These are phyloP conservation scores for Turdus rufiventris DNA, from an alignment of 2,113 vertebrate species.

Conservation along the genomic window DNA sequence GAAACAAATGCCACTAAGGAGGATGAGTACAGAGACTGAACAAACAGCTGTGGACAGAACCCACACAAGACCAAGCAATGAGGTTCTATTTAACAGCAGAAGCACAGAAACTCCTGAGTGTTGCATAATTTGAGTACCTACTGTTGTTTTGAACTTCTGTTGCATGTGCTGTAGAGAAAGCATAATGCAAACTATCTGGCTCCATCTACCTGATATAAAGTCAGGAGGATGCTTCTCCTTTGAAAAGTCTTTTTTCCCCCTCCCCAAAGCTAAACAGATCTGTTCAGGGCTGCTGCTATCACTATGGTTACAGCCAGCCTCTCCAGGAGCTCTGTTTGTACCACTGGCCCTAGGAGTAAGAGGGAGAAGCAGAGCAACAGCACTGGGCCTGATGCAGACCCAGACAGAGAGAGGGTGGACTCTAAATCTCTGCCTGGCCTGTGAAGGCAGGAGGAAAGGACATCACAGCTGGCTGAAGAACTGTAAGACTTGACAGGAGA, in stretches of 20 bases:
- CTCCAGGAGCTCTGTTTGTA: background rate
- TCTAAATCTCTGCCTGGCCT: background rate
- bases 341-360: background rate
- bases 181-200: background rate
- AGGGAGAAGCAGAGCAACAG: background rate
- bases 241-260: background rate
- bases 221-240: background rate
- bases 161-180: background rate
- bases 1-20: background rate
- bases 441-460: background rate
- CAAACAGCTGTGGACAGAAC: background rate
- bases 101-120: background rate
- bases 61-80: background rate
- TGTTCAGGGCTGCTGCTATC: background rate
- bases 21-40: background rate
- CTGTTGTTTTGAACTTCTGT: background rate
- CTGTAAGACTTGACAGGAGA: background rate
- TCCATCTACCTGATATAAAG: background rate
- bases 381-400: background rate
- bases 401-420: background rate
- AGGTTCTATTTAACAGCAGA: background rate
- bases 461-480: background rate
- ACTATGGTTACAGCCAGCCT: slow-evolving; percentile 39
- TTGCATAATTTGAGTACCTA: background rate
- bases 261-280: background rate